Evolutionary conservation across 1,140 invertebrate genomes (phyloP), one percentile per base, ranked within the genome.

Genomic region (Drosophila aff.): DNA sequence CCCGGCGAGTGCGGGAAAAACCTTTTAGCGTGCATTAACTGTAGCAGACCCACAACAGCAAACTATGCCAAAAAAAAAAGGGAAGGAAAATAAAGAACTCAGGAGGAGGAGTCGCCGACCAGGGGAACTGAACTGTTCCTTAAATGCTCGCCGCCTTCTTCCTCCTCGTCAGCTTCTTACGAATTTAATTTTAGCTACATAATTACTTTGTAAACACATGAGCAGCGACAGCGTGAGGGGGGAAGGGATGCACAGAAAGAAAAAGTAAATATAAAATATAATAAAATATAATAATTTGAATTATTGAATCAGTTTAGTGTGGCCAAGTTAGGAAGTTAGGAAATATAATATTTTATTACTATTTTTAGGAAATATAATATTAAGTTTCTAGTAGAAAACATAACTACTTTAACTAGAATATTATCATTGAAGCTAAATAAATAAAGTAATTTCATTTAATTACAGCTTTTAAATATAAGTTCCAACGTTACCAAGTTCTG

Each of bases 141-240:
- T 90, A 89, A 85, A 90, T 68, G 84, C 66, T 76, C 77, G 74
- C 74, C 77, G 55, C 55, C 50, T 60, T 57, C 38, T 46, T 43
- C 40, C 38, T 41, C 61, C 31, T 36, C 61, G 36, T 50, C 62
- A 49, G 59, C 75, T 81, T 90, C 89, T 85, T 90, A 73, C 89
- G 83, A 91, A 91, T 91, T 91, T 91, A 83, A 91, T 90, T 90
- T 91, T 75, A 90, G 89, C 89, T 75, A 69, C 90, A 85, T 91
- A 91, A 91, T 91, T 91, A 91, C 89, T 91, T 91, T 91, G 89
- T 91, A 91, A 91, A 91, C 90, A 92, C 89, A 87, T 90, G 85
- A 90, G 86, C 79, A 90, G 73, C 69, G 64, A 59, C 46, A 41
- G 36, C 33, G 41, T 28, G 33, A 31, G 23, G 49, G 38, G 8